Conservation (phyloP, 2,113 vertebrate genomes). For the Crotalus viridis region DNA sequence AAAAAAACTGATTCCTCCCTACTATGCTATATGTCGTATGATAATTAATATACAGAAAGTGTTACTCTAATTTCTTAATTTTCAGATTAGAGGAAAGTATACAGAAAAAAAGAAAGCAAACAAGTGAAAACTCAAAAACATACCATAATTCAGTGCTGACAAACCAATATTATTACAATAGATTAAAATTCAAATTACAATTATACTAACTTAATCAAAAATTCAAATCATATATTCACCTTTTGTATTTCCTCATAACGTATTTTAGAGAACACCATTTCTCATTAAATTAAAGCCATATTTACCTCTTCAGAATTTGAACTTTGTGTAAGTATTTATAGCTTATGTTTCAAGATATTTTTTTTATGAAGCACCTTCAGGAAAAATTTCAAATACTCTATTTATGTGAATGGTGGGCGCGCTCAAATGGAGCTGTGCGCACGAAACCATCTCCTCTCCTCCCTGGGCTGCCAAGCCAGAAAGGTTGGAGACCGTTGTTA, state of each 20-base stretch:
- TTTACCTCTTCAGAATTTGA: not conserved
- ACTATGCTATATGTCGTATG: not conserved
- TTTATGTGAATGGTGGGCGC: too few relatives aligned
- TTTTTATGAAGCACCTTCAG: not conserved
- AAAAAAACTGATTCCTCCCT: not conserved
- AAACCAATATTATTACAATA: not conserved
- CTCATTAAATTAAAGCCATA: slow-evolving; percentile 16
- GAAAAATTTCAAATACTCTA: not conserved
- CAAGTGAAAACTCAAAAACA: rapidly evolving
- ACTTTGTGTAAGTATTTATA: too few relatives aligned
- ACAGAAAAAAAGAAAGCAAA: not conserved
- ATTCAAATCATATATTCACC: not conserved
- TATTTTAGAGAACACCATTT: slow-evolving; percentile 10
- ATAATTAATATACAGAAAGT: slow-evolving; percentile 4
- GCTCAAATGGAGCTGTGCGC: not conserved
- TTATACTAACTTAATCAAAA: too few relatives aligned
- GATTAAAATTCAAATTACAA: too few relatives aligned
- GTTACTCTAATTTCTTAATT: slow-evolving; percentile 6
- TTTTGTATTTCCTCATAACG: not conserved
- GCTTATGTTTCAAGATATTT: not conserved
- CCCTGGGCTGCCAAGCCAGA: not conserved
- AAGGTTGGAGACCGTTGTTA: not conserved
- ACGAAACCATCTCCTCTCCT: not conserved
- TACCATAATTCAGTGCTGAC: not conserved
- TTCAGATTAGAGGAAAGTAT: not conserved